Conservation (phyloP, 2,888 invertebrate species). For the Chrysodeixis includens region DNA sequence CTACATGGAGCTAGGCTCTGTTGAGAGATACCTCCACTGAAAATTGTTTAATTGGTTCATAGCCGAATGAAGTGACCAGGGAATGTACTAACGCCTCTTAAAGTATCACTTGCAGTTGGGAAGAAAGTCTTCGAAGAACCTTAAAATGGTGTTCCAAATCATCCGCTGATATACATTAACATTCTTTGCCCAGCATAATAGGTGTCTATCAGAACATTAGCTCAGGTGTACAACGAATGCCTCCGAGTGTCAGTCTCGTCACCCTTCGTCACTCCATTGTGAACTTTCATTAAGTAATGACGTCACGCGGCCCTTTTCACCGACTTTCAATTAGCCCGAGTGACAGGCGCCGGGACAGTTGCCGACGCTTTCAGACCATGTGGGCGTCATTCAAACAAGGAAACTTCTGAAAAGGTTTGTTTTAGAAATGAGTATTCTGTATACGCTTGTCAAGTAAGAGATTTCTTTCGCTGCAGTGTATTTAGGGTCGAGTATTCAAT, state of each 20-base stretch:
- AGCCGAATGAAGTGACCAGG: no score
- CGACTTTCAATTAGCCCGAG: conserved; percentile 58
- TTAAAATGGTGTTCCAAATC: no score
- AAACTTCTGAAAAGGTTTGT: conserved; percentile 20
- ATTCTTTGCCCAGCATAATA: conserved; percentile 3
- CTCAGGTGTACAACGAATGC: conserved; percentile 36
- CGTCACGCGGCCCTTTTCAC: conserved; percentile 56
- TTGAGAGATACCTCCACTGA: no score
- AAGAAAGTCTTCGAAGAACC: no score
- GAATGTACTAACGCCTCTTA: no score
- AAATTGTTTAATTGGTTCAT: no score
- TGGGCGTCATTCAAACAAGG: conserved; percentile 14
- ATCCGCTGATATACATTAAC: no score
- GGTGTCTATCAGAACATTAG: conserved; percentile 20
- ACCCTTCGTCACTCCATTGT: conserved; percentile 46
- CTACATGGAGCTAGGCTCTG: no score
- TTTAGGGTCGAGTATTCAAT: no score
- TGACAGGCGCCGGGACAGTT: conserved; percentile 40
- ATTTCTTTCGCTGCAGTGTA: no score
- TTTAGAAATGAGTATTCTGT: conserved; percentile 7
- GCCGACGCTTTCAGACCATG: conserved; percentile 13
- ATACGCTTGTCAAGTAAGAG: not conserved
- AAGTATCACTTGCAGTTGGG: no score
- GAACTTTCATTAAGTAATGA: conserved; percentile 57
- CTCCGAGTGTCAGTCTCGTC: conserved; percentile 34